Evolutionary conservation across 2,888 invertebrate species (phyloP), one percentile per base, ranked within the genome.

Genomic region (Bembecia ichneumoniformis): DNA sequence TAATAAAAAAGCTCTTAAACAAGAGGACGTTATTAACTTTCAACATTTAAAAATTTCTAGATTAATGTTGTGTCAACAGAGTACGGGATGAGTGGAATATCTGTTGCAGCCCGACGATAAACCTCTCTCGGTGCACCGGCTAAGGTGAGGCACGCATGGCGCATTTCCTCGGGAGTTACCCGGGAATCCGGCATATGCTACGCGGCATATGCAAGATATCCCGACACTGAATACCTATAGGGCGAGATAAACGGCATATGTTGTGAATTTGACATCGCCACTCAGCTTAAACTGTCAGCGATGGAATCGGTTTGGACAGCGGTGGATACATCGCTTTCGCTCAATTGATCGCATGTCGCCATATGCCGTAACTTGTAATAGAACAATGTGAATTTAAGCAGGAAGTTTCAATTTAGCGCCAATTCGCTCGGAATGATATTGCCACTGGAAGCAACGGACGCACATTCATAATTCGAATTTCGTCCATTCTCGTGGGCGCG

Each of bases 331-430:
- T 67, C 66, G 69, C 79, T 82, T 79, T 79, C 82, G 77, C 82
- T 80, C 80, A 81, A 83, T 81, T 82, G 78, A 78, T 80, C 78
- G 68, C 75, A 73, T 76, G 78, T 79, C 79, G 76, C 76, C 76
- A 74, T 72, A 72, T 74, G 79, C 63, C 66, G 66, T 75, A 28
- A 28, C 28, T 9, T 9, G 28, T 28, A 74, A 78, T 77, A 76
- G 74, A 70, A 64, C 66, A 69, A 75, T 72, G 74, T 77, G 77
- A 80, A 82, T 74, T 80, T 77, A 80, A 82, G 77, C 78, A 82
- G 86, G 87, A 87, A 83, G 79, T 68, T 72, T 74, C 81, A 84
- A 83, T 86, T 87, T 82, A 81, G 78, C 70, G 76, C 72, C 78
- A 82, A 84, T 82, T 86, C 84, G 74, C 77, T 77, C 60, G 82